Percentiles rank a stretch among this genome's conserved stretches.
Conservation (phyloP, 2,113 vertebrate species). For the Lipotes vexillifer region DNA sequence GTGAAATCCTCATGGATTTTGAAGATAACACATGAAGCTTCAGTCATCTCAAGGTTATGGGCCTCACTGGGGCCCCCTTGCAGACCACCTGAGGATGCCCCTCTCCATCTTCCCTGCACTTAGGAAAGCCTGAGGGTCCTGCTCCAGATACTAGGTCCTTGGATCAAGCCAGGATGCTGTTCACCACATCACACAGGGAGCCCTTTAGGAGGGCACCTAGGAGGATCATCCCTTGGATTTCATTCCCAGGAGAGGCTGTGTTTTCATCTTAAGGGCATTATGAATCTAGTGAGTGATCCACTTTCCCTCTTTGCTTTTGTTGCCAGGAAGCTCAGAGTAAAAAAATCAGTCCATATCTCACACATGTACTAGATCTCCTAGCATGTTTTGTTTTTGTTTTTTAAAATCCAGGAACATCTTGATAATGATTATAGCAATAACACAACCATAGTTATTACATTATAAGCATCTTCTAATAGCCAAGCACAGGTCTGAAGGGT, state of each 20-base stretch:
- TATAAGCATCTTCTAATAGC: neutral
- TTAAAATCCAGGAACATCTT: neutral
- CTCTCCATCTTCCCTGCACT: neutral
- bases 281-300: neutral
- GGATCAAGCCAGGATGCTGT: neutral
- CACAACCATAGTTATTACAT: neutral
- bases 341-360: neutral
- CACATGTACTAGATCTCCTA: too few species aligned
- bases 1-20: too few species aligned
- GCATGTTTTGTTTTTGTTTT: neutral
- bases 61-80: neutral
- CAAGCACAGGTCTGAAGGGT: neutral
- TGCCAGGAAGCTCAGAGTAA: neutral
- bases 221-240: neutral
- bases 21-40: neutral
- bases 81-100: neutral
- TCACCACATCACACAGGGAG: fast-evolving
- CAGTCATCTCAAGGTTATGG: neutral
- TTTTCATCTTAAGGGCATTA: neutral
- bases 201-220: neutral
- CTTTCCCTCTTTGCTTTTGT: neutral
- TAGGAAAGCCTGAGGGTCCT: neutral
- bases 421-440: neutral
- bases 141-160: neutral
- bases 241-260: neutral